Evolutionary conservation across 2,797 vertebrate species (phyloP).

Genomic region (Betta splendens): DNA sequence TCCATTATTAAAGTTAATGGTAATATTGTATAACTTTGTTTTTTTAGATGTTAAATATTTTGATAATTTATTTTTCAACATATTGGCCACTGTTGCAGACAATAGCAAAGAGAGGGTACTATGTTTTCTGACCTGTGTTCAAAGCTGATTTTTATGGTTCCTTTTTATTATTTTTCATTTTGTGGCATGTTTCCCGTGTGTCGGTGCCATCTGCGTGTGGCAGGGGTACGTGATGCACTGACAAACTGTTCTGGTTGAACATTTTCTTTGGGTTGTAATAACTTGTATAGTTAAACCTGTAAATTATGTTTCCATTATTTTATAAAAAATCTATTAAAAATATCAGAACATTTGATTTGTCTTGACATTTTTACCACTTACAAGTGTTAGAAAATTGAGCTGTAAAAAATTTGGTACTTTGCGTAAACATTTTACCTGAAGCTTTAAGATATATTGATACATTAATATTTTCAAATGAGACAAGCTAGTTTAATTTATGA

Average conservation of each 20-base stretch:
- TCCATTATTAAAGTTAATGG: conserved; percentile 61
- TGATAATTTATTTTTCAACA: conserved; percentile 86
- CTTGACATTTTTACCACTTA: not conserved
- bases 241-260: conserved; percentile 46
- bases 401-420: too few relatives aligned
- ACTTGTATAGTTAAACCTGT: conserved; percentile 87
- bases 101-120: conserved; percentile 76
- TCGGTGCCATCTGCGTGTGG: conserved; percentile 52
- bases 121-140: conserved; percentile 72
- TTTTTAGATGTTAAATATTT: conserved; percentile 81
- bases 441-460: too few relatives aligned
- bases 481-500: too few relatives aligned
- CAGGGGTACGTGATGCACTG: conserved; percentile 44
- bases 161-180: conserved; percentile 30
- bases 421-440: too few relatives aligned
- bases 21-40: conserved; percentile 68
- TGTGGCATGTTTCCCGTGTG: conserved; percentile 24
- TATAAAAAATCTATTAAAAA: conserved; percentile 83
- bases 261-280: conserved; percentile 81
- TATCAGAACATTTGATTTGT: conserved; percentile 40
- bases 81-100: conserved; percentile 72
- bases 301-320: conserved; percentile 90
- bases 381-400: fast-evolving
- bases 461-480: too few relatives aligned
- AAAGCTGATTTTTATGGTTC: conserved; percentile 70